Evolutionary conservation across 2,113 vertebrate species (phyloP), one percentile per base, ranked within the genome.

Genomic region (Carassius gibelio): DNA sequence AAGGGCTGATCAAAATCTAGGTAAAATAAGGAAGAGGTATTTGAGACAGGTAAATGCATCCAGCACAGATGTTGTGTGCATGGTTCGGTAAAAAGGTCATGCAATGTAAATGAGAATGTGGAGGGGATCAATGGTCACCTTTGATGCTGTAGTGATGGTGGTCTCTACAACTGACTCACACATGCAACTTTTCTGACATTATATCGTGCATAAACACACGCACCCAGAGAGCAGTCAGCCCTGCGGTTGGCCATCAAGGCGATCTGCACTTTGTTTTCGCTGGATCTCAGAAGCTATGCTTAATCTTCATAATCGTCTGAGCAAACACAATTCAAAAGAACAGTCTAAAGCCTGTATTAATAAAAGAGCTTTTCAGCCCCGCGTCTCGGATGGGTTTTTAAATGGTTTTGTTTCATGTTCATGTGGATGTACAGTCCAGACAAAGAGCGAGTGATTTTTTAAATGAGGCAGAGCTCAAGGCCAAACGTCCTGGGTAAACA

Each of bases 281-380:
- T 90, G 86, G 90, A 92, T 93, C 87, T 87, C 85, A 68, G 72
- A 81, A 86, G 88, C 90, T 87, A 90, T 88, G 75, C 85, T 91
- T 93, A 93, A 94, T 94, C 93, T 91, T 66, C 0, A 86, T 87
- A 91, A 90, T 87, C 89, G 90, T 87, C 91, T 93, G 90, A 90
- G 88, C 88, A 93, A 94, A 94, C 86, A 94, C 83, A 90, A 88
- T 79, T 81, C 75, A 38, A 62, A 30, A 14, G 61, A 59, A 9
- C 38, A 74, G 48, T 59, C n/a, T 64, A 52, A 68, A 21, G 38
- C 23, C 30, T 75, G 50, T 55, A 59, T 75, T 72, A 59, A 69
- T n/a, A 71, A 15, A 81, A 75, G 17, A 17, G 59, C 48, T 59
- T 75, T 87, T 55, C 55, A 82, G 17, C 10, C 9, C n/a, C n/a